These are phyloP conservation scores for Doris montereyensis DNA, from an alignment of 2,888 invertebrate genomes.

Conservation along the genomic window DNA sequence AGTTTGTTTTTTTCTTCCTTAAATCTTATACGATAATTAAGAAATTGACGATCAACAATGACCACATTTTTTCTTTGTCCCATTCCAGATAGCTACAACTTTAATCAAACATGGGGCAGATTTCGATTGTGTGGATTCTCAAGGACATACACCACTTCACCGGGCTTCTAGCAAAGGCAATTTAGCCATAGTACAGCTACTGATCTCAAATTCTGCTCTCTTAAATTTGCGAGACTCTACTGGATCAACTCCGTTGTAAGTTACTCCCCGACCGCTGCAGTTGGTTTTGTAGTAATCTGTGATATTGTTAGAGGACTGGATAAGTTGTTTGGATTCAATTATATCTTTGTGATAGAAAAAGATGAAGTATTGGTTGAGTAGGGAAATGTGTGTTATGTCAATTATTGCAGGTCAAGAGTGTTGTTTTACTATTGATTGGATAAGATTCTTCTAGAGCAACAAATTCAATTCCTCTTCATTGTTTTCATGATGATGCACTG, in stretches of 20 bases:
- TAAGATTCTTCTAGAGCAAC: too few species aligned
- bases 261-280: not conserved
- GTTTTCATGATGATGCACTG: too few species aligned
- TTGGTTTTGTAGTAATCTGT: not conserved
- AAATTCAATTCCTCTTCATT: too few species aligned
- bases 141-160: constrained; percentile 78
- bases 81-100: constrained; percentile 80
- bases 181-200: constrained; percentile 79
- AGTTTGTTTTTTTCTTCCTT: too few species aligned
- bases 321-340: not conserved
- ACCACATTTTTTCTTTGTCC: too few species aligned
- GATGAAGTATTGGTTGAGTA: too few species aligned
- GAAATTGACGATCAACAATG: too few species aligned
- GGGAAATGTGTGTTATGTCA: too few species aligned
- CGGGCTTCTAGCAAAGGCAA: constrained; percentile 86
- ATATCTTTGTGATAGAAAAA: too few species aligned
- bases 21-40: too few species aligned
- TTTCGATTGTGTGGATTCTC: constrained; percentile 77
- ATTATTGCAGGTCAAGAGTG: too few species aligned
- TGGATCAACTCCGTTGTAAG: constrained; percentile 85
- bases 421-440: too few species aligned
- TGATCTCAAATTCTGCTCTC: constrained; percentile 77
- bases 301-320: not conserved
- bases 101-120: constrained; percentile 81
- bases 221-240: constrained; percentile 79